Conservation (phyloP, 1,140 invertebrate genomes). For the Calliphora vicina region DNA sequence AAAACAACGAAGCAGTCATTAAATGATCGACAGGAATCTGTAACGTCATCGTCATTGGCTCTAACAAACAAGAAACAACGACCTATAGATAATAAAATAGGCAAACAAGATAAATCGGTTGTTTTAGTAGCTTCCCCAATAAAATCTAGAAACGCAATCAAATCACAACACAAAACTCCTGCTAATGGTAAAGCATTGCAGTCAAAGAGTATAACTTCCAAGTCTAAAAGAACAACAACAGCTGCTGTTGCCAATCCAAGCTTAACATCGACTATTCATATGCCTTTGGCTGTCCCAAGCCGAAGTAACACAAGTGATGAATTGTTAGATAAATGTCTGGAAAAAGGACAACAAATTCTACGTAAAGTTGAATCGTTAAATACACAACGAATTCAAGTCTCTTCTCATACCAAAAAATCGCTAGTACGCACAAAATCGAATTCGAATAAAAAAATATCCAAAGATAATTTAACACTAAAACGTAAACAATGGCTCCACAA, state of each 20-base stretch:
- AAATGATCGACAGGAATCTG: no score
- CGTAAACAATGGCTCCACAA: conserved; percentile 40
- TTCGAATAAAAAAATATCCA: not conserved
- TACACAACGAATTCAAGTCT: conserved; percentile 2
- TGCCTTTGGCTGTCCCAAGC: not conserved
- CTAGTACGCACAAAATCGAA: not conserved
- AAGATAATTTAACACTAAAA: not conserved
- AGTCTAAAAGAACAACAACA: not conserved
- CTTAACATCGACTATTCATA: not conserved
- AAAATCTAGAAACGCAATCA: no score
- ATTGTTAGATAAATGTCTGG: conserved; percentile 58
- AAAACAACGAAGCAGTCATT: not conserved
- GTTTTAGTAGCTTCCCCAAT: no score
- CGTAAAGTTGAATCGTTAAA: conserved; percentile 58
- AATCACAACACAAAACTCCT: not conserved
- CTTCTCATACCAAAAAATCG: conserved; percentile 19
- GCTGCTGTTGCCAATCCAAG: not conserved
- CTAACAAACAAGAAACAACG: no score
- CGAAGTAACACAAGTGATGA: conserved; percentile 44
- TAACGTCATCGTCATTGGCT: no score
- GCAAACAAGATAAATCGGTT: no score
- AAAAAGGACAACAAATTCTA: conserved; percentile 59
- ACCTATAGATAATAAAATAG: no score
- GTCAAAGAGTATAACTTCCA: not conserved
- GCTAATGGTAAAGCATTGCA: no score